Conservation (phyloP, 2,888 invertebrate species). For the Nebria brevicollis region DNA sequence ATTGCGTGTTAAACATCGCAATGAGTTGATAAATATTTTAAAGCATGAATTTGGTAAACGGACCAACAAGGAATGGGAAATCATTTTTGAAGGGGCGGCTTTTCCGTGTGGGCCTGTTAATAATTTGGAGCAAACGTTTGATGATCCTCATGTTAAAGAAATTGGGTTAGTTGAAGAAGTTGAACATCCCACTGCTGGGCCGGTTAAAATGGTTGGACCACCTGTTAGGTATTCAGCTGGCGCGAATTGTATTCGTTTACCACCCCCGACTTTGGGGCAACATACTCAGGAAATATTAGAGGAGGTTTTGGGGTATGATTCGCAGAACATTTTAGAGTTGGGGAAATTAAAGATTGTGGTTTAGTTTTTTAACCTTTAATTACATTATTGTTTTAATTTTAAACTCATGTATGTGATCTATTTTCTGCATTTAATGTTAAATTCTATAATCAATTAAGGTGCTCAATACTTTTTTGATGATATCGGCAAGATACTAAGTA, state of each 20-base stretch:
- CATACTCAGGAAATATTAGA: constrained; percentile 83
- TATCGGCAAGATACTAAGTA: too few relatives aligned
- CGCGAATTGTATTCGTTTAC: constrained; percentile 73
- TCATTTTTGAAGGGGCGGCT: constrained; percentile 74
- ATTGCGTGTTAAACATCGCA: constrained; percentile 79
- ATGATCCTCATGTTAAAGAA: constrained; percentile 84
- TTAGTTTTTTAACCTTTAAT: constrained; percentile 52
- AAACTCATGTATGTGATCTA: neutral
- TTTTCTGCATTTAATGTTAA: too few relatives aligned
- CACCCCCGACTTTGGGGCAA: constrained; percentile 89
- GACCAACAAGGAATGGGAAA: constrained; percentile 79
- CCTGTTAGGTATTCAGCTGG: constrained; percentile 84
- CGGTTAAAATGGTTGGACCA: constrained; percentile 83
- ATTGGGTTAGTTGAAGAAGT: constrained; percentile 79
- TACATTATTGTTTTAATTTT: neutral
- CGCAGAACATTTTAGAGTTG: constrained; percentile 68
- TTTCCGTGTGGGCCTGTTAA: constrained; percentile 95
- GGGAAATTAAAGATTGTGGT: constrained; percentile 63
- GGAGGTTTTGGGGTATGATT: constrained; percentile 72
- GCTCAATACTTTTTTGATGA: too few relatives aligned
- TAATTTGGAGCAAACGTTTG: constrained; percentile 84
- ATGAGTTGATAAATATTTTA: constrained; percentile 72
- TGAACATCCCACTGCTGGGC: constrained; percentile 75
- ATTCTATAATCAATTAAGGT: too few relatives aligned
- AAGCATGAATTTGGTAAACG: constrained; percentile 69